phyloP scores from a whole-genome alignment of 2,797 vertebrate species.

The Acanthopagrus latus region DNA sequence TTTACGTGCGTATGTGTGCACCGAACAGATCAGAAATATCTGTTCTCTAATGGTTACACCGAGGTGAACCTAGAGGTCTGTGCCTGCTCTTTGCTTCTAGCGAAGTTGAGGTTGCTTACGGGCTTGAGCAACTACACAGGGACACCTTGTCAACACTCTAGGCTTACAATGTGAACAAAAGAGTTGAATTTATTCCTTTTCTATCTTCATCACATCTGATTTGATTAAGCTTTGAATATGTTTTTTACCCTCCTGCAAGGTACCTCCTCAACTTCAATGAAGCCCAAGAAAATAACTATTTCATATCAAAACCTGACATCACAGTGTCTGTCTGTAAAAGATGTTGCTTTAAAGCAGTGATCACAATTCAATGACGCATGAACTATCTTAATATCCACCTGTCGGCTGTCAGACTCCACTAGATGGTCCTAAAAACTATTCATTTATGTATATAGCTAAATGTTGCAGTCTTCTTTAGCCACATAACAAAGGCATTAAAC shows the following conservation, averaged over 20 bases:
- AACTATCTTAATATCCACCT: conserved; percentile 13
- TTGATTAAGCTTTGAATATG: not conserved
- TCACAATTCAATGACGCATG: conserved; percentile 16
- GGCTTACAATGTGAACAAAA: conserved; percentile 10
- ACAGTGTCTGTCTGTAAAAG: not conserved
- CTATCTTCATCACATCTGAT: conserved; percentile 9
- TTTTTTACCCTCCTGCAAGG: not conserved
- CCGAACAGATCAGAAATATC: conserved; percentile 52
- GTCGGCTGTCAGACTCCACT: not conserved
- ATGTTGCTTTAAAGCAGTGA: not conserved
- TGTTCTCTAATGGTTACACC: conserved; percentile 63
- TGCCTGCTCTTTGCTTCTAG: conserved; percentile 33
- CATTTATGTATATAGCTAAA: not conserved
- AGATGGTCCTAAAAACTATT: conserved; percentile 2
- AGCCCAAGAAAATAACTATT: not conserved
- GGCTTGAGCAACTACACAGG: conserved; percentile 43
- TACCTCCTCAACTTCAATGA: not conserved
- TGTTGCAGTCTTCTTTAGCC: not conserved
- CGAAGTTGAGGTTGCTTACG: conserved; percentile 25
- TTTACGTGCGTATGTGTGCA: conserved; percentile 30
- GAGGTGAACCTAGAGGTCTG: conserved; percentile 50
- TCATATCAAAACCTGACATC: not conserved
- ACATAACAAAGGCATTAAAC: not conserved
- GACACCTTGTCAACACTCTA: conserved; percentile 36
- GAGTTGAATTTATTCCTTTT: conserved; percentile 22